phyloP scores from a whole-genome alignment of 2,888 invertebrate species.

The Eumerus sabulonum region DNA sequence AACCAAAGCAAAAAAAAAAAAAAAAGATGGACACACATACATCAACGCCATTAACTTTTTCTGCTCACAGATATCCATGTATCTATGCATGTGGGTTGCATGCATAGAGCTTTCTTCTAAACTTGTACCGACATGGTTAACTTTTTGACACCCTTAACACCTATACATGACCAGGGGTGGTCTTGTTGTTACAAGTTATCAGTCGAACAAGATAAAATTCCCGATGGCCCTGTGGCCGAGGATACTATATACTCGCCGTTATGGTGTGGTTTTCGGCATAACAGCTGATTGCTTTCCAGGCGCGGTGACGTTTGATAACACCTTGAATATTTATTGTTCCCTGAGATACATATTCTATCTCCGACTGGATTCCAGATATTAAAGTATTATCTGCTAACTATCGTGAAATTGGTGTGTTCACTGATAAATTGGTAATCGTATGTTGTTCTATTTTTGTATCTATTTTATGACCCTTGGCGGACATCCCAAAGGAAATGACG shows the following conservation, averaged over 20 bases:
- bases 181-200: slow-evolving; percentile 36
- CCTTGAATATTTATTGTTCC: slow-evolving; percentile 39
- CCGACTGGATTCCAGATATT: too few relatives aligned
- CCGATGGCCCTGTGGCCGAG: slow-evolving; percentile 3
- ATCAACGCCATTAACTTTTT: neutral
- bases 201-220: slow-evolving; percentile 20
- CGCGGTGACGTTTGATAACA: slow-evolving; percentile 50
- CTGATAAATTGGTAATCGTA: too few relatives aligned
- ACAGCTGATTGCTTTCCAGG: slow-evolving; percentile 52
- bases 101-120: slow-evolving; percentile 28
- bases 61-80: neutral
- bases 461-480: too few relatives aligned
- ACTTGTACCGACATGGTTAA: slow-evolving; percentile 48
- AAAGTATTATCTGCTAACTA: too few relatives aligned
- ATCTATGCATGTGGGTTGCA: slow-evolving; percentile 22
- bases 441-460: too few relatives aligned
- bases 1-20: neutral
- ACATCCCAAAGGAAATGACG: too few relatives aligned
- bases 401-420: too few relatives aligned
- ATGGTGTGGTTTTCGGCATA: slow-evolving; percentile 6
- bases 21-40: slow-evolving; percentile 29
- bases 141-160: slow-evolving; percentile 40
- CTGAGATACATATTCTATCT: neutral
- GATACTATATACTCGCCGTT: neutral
- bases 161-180: slow-evolving; percentile 45